These are phyloP conservation scores for Drosophila malerkotliana DNA, from an alignment of 1,140 invertebrate genomes.

Conservation along the genomic window DNA sequence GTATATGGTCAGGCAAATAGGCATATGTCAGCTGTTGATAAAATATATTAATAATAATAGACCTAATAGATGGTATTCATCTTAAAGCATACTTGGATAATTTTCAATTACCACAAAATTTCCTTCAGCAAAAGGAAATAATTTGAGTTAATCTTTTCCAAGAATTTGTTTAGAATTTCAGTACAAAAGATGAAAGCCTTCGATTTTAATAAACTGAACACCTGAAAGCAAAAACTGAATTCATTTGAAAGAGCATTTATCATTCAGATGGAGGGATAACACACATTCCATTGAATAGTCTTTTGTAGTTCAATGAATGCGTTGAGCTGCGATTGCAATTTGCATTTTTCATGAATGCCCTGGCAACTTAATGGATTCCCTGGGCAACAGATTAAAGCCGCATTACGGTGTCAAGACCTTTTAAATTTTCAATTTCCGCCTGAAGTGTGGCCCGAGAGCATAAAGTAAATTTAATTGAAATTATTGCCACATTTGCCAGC, in stretches of 20 bases:
- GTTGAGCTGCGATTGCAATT: slow-evolving; percentile 45
- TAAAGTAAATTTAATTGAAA: slow-evolving; percentile 44
- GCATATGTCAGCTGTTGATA: neutral
- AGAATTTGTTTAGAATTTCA: too few relatives aligned
- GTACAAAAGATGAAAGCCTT: too few relatives aligned
- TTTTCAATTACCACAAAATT: too few relatives aligned
- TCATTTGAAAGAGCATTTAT: slow-evolving; percentile 13
- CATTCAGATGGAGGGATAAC: neutral
- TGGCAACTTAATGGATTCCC: slow-evolving; percentile 36
- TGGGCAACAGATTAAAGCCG: slow-evolving; percentile 41
- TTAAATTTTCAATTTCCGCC: slow-evolving; percentile 47
- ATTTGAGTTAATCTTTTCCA: too few relatives aligned
- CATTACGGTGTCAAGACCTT: slow-evolving; percentile 41
- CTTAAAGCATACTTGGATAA: too few relatives aligned
- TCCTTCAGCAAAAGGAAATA: too few relatives aligned
- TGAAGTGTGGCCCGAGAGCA: slow-evolving; percentile 9
- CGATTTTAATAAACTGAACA: neutral
- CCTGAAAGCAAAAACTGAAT: neutral
- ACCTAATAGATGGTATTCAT: too few relatives aligned
- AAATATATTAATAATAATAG: neutral
- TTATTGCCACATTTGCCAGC: slow-evolving; percentile 28
- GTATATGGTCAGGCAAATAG: slow-evolving; percentile 4
- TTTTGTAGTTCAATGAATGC: slow-evolving; percentile 21
- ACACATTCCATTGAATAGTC: neutral
- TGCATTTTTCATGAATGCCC: slow-evolving; percentile 37